Percentiles rank a stretch among this genome's conserved stretches.
phyloP scores from a whole-genome alignment of 2,888 invertebrate genomes.

The Eupeodes latifasciatus region DNA sequence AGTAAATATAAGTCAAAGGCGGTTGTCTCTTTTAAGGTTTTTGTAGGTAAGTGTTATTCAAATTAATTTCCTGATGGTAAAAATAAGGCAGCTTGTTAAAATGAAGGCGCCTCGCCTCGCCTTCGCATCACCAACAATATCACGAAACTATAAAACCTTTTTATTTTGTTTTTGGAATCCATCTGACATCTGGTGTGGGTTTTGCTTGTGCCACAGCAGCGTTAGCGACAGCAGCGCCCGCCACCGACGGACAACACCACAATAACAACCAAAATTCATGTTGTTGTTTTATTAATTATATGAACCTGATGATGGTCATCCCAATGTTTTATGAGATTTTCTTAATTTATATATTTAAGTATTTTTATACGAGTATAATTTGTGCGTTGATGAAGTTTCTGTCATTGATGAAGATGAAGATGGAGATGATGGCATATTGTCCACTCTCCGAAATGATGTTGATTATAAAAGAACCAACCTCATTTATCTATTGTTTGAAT shows the following conservation, averaged over 20 bases:
- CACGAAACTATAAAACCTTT: not conserved
- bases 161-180: not conserved
- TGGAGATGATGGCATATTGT: not conserved
- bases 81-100: not conserved
- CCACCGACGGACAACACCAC: not conserved
- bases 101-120: not conserved
- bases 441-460: not conserved
- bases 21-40: not conserved
- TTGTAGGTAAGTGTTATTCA: not conserved
- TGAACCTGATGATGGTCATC: not conserved
- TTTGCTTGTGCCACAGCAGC: no score
- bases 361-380: not conserved
- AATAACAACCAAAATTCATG: slow-evolving; percentile 15
- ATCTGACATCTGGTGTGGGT: not conserved
- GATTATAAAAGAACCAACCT: not conserved
- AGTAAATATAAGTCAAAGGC: not conserved
- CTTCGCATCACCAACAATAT: not conserved
- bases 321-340: not conserved
- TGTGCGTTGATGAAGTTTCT: not conserved
- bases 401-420: not conserved
- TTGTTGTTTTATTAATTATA: not conserved
- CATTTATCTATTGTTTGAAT: not conserved
- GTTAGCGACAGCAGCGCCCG: no score
- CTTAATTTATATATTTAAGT: not conserved
- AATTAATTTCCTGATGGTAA: not conserved